A percentile compares a stretch with the other conserved stretches of the same genome.
These are phyloP conservation scores for Stegostoma tigrinum DNA, from an alignment of 2,113 vertebrate species.

Conservation along the genomic window DNA sequence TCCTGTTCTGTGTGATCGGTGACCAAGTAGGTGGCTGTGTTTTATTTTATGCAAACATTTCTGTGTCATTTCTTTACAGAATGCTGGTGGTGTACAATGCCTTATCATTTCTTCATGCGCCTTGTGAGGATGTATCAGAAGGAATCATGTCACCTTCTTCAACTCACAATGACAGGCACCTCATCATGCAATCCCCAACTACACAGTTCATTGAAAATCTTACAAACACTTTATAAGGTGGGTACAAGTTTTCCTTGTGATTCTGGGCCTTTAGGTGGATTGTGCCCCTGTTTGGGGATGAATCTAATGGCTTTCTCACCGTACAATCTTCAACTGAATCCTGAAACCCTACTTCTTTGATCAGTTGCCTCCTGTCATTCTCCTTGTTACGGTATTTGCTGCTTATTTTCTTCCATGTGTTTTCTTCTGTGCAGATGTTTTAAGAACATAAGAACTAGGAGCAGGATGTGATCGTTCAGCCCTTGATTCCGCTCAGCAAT, in stretches of 20 bases:
- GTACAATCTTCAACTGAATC: neutral
- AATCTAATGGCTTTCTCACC: neutral
- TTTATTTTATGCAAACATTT: neutral
- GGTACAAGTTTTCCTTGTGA: neutral
- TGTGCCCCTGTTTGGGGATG: neutral
- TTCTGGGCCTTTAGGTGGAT: neutral
- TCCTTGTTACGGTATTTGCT: neutral
- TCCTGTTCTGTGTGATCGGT: neutral
- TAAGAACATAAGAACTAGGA: too few relatives aligned
- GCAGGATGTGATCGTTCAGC: too few relatives aligned
- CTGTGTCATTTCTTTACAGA: conserved; percentile 39
- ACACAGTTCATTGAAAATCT: neutral
- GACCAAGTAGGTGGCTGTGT: neutral
- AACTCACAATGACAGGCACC: neutral
- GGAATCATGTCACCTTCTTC: neutral
- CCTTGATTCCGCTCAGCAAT: too few relatives aligned
- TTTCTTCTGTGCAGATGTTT: too few relatives aligned
- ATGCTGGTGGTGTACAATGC: conserved; percentile 47
- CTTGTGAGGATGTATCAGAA: conserved; percentile 41
- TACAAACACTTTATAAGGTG: conserved; percentile 50
- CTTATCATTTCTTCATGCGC: conserved; percentile 37
- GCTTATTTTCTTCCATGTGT: neutral
- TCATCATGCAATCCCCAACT: rapidly evolving
- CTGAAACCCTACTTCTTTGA: neutral
- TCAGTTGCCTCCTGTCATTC: neutral